Percentiles rank a stretch among this genome's conserved stretches.
Conservation (phyloP, 2,888 invertebrate genomes). For the Chrysopilus asiliformis region DNA sequence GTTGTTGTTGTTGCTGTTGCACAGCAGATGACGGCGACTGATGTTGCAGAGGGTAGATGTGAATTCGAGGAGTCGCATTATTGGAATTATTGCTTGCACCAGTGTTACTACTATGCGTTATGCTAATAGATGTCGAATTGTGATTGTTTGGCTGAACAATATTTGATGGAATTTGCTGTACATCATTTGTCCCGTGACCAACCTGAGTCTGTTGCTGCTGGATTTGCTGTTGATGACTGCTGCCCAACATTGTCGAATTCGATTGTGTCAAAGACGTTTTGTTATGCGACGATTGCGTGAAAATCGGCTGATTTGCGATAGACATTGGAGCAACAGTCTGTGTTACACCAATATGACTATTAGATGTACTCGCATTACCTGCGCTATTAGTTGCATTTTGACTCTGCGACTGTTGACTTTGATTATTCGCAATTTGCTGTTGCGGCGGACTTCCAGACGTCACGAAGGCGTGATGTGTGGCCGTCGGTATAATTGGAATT, state of each 20-base stretch:
- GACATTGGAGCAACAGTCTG: not conserved
- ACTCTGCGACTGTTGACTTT: not conserved
- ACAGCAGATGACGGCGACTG: conserved; percentile 16
- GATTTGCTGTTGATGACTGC: conserved; percentile 10
- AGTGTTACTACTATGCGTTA: conserved; percentile 16
- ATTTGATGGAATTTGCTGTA: conserved; percentile 26
- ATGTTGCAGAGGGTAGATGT: conserved; percentile 32
- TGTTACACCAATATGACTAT: not conserved
- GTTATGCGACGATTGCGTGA: not conserved
- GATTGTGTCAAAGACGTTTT: no score
- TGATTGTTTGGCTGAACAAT: conserved; percentile 35
- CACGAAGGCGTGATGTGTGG: conserved; percentile 14
- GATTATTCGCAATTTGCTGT: not conserved
- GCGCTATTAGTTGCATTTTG: not conserved
- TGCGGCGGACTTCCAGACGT: not conserved
- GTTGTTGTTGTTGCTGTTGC: conserved; percentile 7
- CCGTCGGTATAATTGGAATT: conserved; percentile 42
- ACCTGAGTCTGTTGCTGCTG: conserved; percentile 8
- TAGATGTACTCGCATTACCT: not conserved
- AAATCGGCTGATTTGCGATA: not conserved
- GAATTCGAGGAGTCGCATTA: conserved; percentile 24
- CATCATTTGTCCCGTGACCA: conserved; percentile 15
- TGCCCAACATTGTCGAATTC: no score
- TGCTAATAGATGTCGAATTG: conserved; percentile 17
- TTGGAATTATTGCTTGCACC: conserved; percentile 7